A percentile compares a stretch with the other conserved stretches of the same genome.
These are phyloP conservation scores for Naja naja DNA, from an alignment of 2,113 vertebrate species.

Conservation along the genomic window DNA sequence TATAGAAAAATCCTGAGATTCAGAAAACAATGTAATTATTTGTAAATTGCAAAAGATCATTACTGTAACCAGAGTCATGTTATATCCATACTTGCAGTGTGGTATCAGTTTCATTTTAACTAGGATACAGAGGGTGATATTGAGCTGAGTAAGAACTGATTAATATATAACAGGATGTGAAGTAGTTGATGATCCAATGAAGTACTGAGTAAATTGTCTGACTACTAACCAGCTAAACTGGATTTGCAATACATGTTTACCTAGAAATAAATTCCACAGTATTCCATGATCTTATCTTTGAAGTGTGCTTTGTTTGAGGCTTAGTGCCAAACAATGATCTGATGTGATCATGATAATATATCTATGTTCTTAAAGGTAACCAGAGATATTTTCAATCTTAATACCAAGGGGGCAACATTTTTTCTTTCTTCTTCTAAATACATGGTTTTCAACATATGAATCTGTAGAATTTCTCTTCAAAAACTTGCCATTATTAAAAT, in stretches of 20 bases:
- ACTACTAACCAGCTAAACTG: constrained; percentile 2
- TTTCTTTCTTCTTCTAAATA: neutral
- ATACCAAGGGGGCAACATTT: neutral
- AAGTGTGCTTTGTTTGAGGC: neutral
- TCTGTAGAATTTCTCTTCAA: neutral
- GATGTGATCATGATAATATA: neutral
- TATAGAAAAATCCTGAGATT: neutral
- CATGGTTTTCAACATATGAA: neutral
- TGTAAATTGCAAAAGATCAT: neutral
- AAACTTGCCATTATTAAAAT: neutral
- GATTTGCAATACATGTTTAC: neutral
- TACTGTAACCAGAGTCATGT: neutral
- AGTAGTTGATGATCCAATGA: constrained; percentile 16
- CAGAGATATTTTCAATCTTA: neutral
- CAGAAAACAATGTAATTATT: neutral
- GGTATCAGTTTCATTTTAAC: constrained; percentile 1
- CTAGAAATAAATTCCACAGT: neutral
- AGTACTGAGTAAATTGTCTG: constrained; percentile 24
- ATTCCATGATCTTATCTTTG: neutral
- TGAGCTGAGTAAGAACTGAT: constrained; percentile 9
- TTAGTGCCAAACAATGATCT: neutral
- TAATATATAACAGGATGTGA: neutral
- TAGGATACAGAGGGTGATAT: neutral
- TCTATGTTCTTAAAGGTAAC: neutral
- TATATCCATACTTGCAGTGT: neutral